phyloP scores from a whole-genome alignment of 2,797 vertebrate genomes.

The Botia kubotai region DNA sequence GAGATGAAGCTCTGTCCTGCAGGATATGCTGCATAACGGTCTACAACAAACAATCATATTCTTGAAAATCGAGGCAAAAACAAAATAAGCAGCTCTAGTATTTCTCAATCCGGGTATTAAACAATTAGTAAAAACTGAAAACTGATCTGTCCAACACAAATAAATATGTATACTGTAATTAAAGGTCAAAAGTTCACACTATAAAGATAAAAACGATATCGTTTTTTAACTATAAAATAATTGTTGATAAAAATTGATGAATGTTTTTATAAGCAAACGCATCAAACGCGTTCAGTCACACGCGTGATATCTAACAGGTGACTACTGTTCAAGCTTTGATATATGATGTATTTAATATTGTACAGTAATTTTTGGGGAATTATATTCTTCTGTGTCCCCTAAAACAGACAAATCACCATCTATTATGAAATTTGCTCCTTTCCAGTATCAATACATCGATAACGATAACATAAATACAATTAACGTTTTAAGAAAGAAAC shows the following conservation, averaged over 20 bases:
- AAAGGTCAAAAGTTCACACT: neutral
- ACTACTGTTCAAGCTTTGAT: neutral
- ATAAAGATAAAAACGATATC: no score
- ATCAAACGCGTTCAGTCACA: neutral
- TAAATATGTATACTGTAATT: no score
- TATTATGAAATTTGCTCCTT: constrained; percentile 56
- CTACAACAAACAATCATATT: constrained; percentile 46
- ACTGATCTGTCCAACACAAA: neutral
- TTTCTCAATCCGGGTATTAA: neutral
- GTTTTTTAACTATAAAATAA: no score
- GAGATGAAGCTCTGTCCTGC: constrained; percentile 1
- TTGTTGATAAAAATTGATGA: neutral
- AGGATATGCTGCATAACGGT: neutral
- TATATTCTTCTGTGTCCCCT: no score
- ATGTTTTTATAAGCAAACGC: neutral
- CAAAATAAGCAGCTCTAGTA: constrained; percentile 27
- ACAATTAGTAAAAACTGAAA: constrained; percentile 1
- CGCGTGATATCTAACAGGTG: neutral
- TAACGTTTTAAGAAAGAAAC: constrained; percentile 42
- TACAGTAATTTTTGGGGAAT: neutral
- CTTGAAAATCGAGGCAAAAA: constrained; percentile 27
- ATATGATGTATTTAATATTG: no score
- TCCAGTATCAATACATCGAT: constrained; percentile 12
- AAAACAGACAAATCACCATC: neutral
- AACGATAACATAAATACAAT: constrained; percentile 32